Base-by-base conservation (phyloP, 2,113 vertebrate species). In the Corapipo altera region DNA sequence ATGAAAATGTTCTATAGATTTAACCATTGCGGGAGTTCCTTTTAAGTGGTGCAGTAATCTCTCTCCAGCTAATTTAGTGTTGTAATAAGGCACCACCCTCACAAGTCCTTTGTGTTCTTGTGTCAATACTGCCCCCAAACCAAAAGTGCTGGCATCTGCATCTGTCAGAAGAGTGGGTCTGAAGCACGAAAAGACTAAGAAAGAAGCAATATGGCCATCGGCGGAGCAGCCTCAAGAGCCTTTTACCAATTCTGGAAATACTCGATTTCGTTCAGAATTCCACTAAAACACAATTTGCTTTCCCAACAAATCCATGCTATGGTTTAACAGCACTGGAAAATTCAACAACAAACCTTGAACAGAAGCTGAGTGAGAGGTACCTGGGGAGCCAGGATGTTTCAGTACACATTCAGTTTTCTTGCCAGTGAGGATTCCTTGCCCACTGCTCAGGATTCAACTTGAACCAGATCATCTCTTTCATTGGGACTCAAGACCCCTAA, bases 71-170 rank as follows among this genome's bases (percentile, higher is more conserved):
- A 95, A 96, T 97, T 96, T 95, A 95, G 89, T 94, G 94, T 96
- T 96, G 95, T 92, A 97, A 95, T 91, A 95, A 95, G 95, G 95
- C 96, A 96, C 95, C 95, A 96, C 94, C 96, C 95, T 96, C 84
- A 78, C 65, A 93, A 91, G 76, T 93, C 94, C 94, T 97, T 93
- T 96, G 93, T 95, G 96, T 97, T 97, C 94, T 95, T 89, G 96
- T 97, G 91, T 97, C 95, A 97, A 97, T 91, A 95, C 96, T 97
- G 96, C 96, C 96, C 96, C 96, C 96, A 97, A 95, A 97, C 96
- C 95, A 95, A 94, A 97, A 95, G 84, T 86, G 84, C 93, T 89
- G 89, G 95, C 95, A 97, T 97, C 95, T 97, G 94, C 96, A 96
- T 96, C 91, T 81, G 27, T 95, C 86, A 61, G 67, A 95, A 85